phyloP scores from a whole-genome alignment of 2,113 vertebrate species.

The Heterochromis multidens region DNA sequence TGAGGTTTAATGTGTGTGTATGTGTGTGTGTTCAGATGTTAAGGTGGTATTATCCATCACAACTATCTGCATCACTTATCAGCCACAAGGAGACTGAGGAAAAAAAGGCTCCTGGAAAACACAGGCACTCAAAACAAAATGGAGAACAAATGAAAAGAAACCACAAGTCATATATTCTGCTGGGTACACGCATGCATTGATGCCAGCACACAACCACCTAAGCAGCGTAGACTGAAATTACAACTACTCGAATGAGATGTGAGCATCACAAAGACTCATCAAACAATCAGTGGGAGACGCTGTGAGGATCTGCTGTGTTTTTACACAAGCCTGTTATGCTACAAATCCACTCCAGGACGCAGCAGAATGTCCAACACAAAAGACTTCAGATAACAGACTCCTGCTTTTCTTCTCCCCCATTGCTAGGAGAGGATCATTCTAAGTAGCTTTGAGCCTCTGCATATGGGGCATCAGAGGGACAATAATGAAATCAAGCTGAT shows the following conservation, averaged over 20 bases:
- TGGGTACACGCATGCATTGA: not conserved
- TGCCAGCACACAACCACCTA: not conserved
- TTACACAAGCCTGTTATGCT: constrained; percentile 40
- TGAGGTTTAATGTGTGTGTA: not conserved
- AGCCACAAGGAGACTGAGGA: constrained; percentile 36
- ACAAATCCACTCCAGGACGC: constrained; percentile 39
- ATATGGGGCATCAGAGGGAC: constrained; percentile 48
- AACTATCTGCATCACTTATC: constrained; percentile 65
- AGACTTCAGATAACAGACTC: constrained; percentile 44
- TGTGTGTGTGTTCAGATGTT: not conserved
- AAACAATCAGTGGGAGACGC: constrained; percentile 46
- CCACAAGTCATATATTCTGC: constrained; percentile 40
- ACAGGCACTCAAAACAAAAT: constrained; percentile 43
- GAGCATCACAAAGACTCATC: constrained; percentile 25
- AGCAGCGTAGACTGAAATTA: not conserved
- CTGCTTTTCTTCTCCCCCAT: constrained; percentile 34
- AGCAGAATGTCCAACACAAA: constrained; percentile 36
- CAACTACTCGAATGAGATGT: not conserved
- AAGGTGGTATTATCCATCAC: constrained; percentile 50
- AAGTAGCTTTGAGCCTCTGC: constrained; percentile 48
- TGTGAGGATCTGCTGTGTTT: constrained; percentile 33
- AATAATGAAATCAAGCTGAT: constrained; percentile 66
- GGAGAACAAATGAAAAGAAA: constrained; percentile 49
- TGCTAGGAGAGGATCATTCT: constrained; percentile 51
- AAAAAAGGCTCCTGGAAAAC: constrained; percentile 19